Base-by-base conservation (phyloP, 2,888 invertebrate genomes). In the Trachelus stipa region DNA sequence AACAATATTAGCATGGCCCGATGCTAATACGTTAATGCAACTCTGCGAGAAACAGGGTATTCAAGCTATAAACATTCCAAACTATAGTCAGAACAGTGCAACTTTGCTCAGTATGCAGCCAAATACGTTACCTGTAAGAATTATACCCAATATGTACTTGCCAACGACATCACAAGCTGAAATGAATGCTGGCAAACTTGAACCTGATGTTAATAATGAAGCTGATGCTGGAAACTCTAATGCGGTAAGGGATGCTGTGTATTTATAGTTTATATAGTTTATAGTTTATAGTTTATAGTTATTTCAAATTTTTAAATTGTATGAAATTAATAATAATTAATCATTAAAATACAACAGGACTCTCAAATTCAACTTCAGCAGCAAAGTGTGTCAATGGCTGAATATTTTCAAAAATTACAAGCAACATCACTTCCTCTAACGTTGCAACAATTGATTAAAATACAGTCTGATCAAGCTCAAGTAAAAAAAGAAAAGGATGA, bases 371-470 rank as follows among this genome's bases (percentile, higher is more conserved):
- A 89, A 69, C 83, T 89, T 23, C 90, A 90, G 34, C 89, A 90
- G 68, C 91, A 90, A 79, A 89, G 88, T 81, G 85, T 88, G 34
- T 87, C 88, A 34, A 89, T 92, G 89, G 88, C 91, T 11, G 92
- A 92, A 75, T 91, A 91, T 79, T 81, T 92, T 1, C 91, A 92
- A 80, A 91, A 91, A 78, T 80, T 91, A 34, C 91, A 91, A 80
- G 89, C 91, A 0, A 88, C 90, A 9, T 87, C 89, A 31, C 77
- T 91, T 75, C 91, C 91, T 31, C 69, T 91, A 74, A 90, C 90
- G 3, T 76, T 92, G 30, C 92, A 91, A 75, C 91, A 92, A 69
- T 82, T 91, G 33, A 88, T 92, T 30, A 91, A 90, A 82, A 82
- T 91, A 4, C 91, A 90, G 79, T 83, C 86, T 0, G 90, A 91